These are phyloP conservation scores for Apodemia mormo DNA, from an alignment of 2,888 invertebrate genomes.

Conservation along the genomic window DNA sequence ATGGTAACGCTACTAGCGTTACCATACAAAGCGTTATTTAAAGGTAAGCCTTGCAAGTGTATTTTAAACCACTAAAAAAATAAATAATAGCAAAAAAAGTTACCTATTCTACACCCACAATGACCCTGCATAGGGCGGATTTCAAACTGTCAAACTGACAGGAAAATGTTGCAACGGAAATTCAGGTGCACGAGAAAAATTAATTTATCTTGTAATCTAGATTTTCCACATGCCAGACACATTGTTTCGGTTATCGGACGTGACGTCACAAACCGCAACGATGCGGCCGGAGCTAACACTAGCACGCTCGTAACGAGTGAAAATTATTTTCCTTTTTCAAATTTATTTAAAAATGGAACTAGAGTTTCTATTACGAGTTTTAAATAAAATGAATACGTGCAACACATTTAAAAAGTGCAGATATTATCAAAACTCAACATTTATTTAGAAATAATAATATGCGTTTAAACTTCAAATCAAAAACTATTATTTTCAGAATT, in stretches of 20 bases:
- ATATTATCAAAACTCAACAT: no score
- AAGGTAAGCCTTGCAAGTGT: no score
- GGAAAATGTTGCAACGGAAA: conserved; percentile 17
- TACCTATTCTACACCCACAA: neutral
- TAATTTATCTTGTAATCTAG: conserved; percentile 24
- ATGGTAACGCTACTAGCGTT: no score
- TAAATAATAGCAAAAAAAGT: neutral
- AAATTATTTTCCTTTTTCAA: conserved; percentile 18
- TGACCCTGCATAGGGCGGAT: neutral
- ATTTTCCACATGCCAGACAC: conserved; percentile 24
- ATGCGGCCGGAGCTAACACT: conserved; percentile 21
- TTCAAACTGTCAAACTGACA: neutral
- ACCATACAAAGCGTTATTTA: no score
- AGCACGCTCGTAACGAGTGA: conserved; percentile 20
- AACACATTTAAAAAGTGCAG: no score
- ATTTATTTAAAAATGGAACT: conserved; percentile 14
- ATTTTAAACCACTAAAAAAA: no score
- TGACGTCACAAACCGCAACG: conserved; percentile 34
- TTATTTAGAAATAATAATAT: no score
- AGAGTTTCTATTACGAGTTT: neutral
- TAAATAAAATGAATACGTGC: neutral
- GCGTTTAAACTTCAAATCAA: no score
- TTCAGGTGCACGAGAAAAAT: conserved; percentile 9
- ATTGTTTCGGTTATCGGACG: conserved; percentile 24
- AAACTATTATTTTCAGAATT: no score